phyloP scores from a whole-genome alignment of 2,797 vertebrate genomes.

The Siniperca scherzeri region DNA sequence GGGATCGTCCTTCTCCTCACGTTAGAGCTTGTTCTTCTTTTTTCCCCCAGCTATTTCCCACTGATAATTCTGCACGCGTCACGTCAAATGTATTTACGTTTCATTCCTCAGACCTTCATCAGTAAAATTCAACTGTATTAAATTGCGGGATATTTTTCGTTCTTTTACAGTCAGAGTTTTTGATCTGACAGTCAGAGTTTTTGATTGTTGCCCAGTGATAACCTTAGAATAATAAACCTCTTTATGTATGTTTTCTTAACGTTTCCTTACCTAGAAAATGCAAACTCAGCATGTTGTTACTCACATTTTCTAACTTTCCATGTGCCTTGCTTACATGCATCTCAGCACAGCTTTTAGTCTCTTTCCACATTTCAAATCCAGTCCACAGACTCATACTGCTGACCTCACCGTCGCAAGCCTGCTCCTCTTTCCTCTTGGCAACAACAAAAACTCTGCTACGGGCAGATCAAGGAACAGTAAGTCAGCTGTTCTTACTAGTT shows the following conservation, averaged over 20 bases:
- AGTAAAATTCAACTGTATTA: background rate
- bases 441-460: background rate
- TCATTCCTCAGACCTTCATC: background rate
- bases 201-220: background rate
- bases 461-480: background rate
- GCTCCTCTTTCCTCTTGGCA: background rate
- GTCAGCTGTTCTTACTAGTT: slow-evolving; percentile 19
- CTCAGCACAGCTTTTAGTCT: background rate
- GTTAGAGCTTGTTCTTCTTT: background rate
- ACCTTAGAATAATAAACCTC: background rate
- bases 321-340: background rate
- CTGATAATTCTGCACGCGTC: background rate
- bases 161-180: background rate
- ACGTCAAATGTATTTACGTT: background rate
- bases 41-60: background rate
- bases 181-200: background rate
- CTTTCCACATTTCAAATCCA: background rate
- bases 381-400: background rate
- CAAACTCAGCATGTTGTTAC: background rate
- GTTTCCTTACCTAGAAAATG: background rate
- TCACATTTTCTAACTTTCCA: background rate
- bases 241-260: background rate
- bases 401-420: background rate
- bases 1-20: background rate
- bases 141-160: background rate